Evolutionary conservation across 2,797 vertebrate genomes (phyloP), one percentile per base, ranked within the genome.

Genomic region (Gila robusta): DNA sequence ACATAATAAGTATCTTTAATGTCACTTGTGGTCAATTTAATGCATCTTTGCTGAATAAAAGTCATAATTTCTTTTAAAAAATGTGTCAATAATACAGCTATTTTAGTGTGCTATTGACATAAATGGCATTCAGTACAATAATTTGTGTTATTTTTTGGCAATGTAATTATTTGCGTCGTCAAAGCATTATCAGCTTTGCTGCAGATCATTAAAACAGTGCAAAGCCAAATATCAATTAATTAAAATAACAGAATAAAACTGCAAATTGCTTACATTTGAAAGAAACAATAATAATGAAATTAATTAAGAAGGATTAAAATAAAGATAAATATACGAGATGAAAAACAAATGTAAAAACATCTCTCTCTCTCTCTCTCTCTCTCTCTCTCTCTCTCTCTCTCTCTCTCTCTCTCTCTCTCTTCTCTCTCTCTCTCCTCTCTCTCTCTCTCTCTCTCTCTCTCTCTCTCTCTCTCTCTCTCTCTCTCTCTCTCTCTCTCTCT

Each of bases 141-240:
- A 76, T 76, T 35, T 39, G 54, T 77, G 1, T 37, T 64, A 5
- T 83, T 49, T 21, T 28, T 74, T 47, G 11, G n/a, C 9, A 7
- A 16, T 66, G 32, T 1, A 37, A 16, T 77, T 77, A 21, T 28
- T 66, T 66, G 21, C 1, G 10, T 64, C 19, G 16, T n/a, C 39
- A 79, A 79, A 64, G 77, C 37, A 26, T 41, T 41, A 41, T 37
- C 39, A 47, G 59, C 16, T 64, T 64, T 79, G n/a, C 77, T 28
- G 54, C 56, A 64, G n/a, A 71, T 19, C 32, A 54, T 39, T 41
- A 71, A 52, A 21, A 82, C 49, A 56, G 12, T 81, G 49, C 56
- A 44, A 64, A 79, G 17, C 32, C 52, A 59, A 28, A 82, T 5
- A 41, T 5, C 32, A 72, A 28, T 82, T 54, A 28, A 14, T 35